Evolutionary conservation across 2,888 invertebrate species (phyloP), one percentile per base, ranked within the genome.

Genomic region (Patella depressa): DNA sequence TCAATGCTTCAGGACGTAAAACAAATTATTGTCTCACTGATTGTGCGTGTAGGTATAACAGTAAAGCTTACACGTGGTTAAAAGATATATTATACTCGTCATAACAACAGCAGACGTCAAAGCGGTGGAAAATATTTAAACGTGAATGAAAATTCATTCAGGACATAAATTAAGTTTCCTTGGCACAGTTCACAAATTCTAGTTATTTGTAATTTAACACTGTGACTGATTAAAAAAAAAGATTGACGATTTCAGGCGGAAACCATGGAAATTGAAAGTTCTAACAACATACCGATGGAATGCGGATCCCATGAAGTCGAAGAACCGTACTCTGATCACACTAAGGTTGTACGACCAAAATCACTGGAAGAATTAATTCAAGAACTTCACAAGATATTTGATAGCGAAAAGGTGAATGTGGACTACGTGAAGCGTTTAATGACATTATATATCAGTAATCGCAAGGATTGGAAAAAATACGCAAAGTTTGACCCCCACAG

Each of bases 401-500:
- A 94, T 0, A 92, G 94, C 19, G 96, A 97, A 88, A 93, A 94
- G 81, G 96, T 99, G 34, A 96, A 98, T 89, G 95, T 98, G 78
- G 98, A 99, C 85, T 94, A 96, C 89, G 97, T 99, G 12, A 94
- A 95, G 88, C 94, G 95, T 78, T 91, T 98, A 78, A 95, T 96
- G 94, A 90, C 92, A 1, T 91, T 94, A 0, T 99, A 99, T 93
- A 96, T 95, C 90, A 97, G 97, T 69, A 95, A 97, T 87, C 95
- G 95, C 0, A 94, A 94, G 29, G 98, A 99, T 82, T 99, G 99
- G 99, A 95, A 94, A 89, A 96, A 96, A 90, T 99, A 94, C 89
- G 98, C 98, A 4, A 98, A 97, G 90, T 98, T 97, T 89, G 98
- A 98, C 92, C 94, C 96, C 90, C 95, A 95, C 92, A 94, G 96